Base-by-base conservation (phyloP, 2,888 invertebrate genomes). In the Anthophora plumipes region DNA sequence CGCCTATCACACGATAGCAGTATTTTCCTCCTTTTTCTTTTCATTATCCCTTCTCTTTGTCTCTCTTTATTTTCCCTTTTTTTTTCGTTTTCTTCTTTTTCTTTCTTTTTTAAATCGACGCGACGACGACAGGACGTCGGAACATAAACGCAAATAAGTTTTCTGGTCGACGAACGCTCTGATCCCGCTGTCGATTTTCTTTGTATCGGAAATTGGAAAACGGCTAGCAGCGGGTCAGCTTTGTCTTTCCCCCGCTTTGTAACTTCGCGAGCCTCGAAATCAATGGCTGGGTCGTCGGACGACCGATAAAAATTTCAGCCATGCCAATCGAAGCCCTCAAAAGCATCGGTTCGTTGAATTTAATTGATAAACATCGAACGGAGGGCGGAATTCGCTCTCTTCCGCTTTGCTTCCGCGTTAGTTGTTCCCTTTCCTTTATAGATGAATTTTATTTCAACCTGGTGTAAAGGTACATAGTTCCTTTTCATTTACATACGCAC, bases 201-300 rank as follows among this genome's bases (percentile, higher is more conserved):
- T 54, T 52, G 20, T 63, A 64, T 72, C 67, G 70, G 57, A 71
- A 77, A 77, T 77, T 72, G 77, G 57, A 67, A 77, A 72, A 55
- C 54, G 55, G 54, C 60, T 37, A n/a, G 55, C 43, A n/a, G 55
- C 43, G 46, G 66, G 64, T 39, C 75, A 39, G 59, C 66, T 74
- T 63, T 75, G 55, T 55, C 50, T 55, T 4, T 43, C 20, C 20
- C 41, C 17, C 20, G 67, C 31, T 61, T 55, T 69, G 52, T 72
- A 48, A 71, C 63, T 41, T 48, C 55, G 20, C 20, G n/a, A 22
- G 9, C 48, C 25, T 22, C n/a, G 41, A 59, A 60, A 54, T 61
- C 50, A 14, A 39, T 25, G 14, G 39, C n/a, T 25, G 5, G 37
- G 46, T 31, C 9, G 11, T 5, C 1, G 25, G 6, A 41, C 17